A percentile compares a stretch with the other conserved stretches of the same genome.
phyloP scores from a whole-genome alignment of 1,140 invertebrate species.

The Saccostrea echinata region DNA sequence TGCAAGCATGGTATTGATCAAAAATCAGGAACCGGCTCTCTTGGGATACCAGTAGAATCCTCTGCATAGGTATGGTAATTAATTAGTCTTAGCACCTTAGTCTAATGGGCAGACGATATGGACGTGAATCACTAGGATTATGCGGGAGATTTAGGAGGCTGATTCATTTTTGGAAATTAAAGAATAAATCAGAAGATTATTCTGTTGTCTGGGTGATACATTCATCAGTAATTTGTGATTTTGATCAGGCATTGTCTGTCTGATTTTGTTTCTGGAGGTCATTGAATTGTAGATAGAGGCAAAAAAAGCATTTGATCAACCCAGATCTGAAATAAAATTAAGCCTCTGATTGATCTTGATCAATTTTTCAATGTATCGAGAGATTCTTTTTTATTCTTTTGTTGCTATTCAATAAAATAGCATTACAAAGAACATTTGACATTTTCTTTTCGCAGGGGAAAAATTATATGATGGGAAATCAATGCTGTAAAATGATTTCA shows the following conservation, averaged over 20 bases:
- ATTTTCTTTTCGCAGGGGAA: conserved; percentile 10
- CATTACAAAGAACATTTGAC: conserved; percentile 27
- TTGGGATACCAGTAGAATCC: not conserved
- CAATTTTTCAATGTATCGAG: conserved; percentile 22
- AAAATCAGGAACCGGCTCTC: not conserved
- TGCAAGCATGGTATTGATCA: not conserved
- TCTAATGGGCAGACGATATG: conserved; percentile 12
- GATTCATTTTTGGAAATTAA: conserved; percentile 32
- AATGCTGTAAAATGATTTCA: conserved; percentile 33
- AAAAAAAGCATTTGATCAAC: conserved; percentile 8
- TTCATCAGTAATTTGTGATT: not conserved
- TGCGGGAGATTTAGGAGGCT: not conserved
- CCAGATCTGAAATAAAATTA: conserved; percentile 26
- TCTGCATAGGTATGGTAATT: conserved; percentile 21
- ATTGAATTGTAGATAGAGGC: not conserved
- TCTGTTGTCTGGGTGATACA: not conserved
- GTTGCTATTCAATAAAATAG: conserved; percentile 1
- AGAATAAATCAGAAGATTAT: conserved; percentile 14
- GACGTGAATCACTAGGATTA: not conserved
- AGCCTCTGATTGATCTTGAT: conserved; percentile 21
- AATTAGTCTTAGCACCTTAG: conserved; percentile 28
- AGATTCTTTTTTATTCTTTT: not conserved
- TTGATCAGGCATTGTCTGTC: conserved; percentile 4
- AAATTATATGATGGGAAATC: conserved; percentile 26
- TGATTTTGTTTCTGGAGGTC: conserved; percentile 15